These are phyloP conservation scores for Drosophila lini DNA, from an alignment of 1,140 invertebrate species.

Conservation along the genomic window DNA sequence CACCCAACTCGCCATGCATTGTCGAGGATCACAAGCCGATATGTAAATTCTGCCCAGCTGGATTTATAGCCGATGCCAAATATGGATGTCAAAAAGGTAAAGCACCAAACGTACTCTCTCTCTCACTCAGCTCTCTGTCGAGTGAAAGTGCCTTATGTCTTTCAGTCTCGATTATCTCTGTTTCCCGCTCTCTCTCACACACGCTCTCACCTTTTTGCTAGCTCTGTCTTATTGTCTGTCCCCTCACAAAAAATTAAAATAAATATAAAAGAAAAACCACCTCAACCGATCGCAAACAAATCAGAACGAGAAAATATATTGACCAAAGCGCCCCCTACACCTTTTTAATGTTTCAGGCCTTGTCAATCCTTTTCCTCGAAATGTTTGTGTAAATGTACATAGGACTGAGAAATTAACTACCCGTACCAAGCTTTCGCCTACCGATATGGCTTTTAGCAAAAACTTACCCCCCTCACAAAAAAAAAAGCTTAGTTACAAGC, in stretches of 20 bases:
- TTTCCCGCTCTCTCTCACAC: slow-evolving; percentile 72
- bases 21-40: slow-evolving; percentile 96
- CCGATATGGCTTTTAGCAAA: slow-evolving; percentile 22
- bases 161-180: slow-evolving; percentile 75
- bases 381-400: slow-evolving; percentile 68
- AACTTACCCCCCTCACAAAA: slow-evolving; percentile 12
- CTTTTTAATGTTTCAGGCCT: slow-evolving; percentile 18
- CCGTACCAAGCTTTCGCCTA: slow-evolving; percentile 37
- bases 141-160: slow-evolving; percentile 71
- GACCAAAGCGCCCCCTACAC: slow-evolving; percentile 29
- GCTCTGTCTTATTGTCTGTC: slow-evolving; percentile 72
- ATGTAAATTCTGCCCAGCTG: slow-evolving; percentile 96
- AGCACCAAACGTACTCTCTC: slow-evolving; percentile 73
- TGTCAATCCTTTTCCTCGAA: slow-evolving; percentile 50
- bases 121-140: slow-evolving; percentile 68
- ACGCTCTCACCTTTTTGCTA: slow-evolving; percentile 75
- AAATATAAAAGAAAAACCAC: neutral
- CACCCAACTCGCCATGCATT: slow-evolving; percentile 92
- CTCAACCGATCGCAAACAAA: slow-evolving; percentile 20
- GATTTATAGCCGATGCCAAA: slow-evolving; percentile 94
- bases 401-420: slow-evolving; percentile 61
- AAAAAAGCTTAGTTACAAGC: slow-evolving; percentile 51
- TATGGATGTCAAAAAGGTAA: slow-evolving; percentile 98
- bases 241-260: slow-evolving; percentile 41
- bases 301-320: slow-evolving; percentile 48